Evolutionary conservation across 35 echinoderm and acorn worm species (phyloP).

Genomic region (Acanthaster planci): DNA sequence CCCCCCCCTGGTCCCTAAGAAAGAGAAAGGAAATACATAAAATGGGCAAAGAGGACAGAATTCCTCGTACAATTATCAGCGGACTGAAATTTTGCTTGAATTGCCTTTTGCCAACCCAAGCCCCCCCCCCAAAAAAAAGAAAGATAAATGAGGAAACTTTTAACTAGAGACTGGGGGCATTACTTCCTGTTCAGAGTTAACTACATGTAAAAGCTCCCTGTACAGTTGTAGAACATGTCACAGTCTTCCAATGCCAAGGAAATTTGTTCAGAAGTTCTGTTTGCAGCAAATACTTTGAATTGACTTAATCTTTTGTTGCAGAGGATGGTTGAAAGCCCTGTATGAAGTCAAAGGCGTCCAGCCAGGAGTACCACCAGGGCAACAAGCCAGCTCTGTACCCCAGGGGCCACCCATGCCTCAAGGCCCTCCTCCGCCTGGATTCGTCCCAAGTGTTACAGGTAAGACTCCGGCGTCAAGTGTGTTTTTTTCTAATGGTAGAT

Average conservation of each 20-base stretch:
- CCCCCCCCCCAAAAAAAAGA: neutral
- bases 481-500: too few species aligned
- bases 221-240: neutral
- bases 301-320: neutral
- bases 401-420: constrained; percentile 14
- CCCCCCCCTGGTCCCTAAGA: neutral
- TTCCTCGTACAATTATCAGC: too few species aligned
- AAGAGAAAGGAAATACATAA: neutral
- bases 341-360: constrained; percentile 29
- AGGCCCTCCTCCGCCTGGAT: constrained; percentile 29
- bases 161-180: too few species aligned
- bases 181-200: too few species aligned
- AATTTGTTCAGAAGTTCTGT: neutral
- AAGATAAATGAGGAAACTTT: too few species aligned
- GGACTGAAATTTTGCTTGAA: too few species aligned
- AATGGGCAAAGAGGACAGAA: too few species aligned
- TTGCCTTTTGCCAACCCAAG: neutral
- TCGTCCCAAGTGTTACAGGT: constrained; percentile 15
- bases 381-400: neutral
- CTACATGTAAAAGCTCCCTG: too few species aligned
- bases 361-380: neutral
- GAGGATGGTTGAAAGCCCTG: constrained; percentile 29
- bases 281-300: neutral
- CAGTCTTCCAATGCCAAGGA: neutral
- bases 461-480: neutral